Evolutionary conservation across 2,113 vertebrate species (phyloP), one percentile per base, ranked within the genome.

Genomic region (Rallus limicola): DNA sequence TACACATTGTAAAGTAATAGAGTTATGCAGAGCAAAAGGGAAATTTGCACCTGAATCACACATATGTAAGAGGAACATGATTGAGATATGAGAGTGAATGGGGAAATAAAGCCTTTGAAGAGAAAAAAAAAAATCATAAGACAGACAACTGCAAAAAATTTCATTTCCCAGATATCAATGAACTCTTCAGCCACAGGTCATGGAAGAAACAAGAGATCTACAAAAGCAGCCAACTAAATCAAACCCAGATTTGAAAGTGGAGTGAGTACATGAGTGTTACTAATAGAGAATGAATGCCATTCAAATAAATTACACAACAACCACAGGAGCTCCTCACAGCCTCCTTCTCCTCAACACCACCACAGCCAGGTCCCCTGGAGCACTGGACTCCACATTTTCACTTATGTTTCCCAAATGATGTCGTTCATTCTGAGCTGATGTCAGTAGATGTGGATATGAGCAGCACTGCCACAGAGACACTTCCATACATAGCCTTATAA

Each of bases 101-200:
- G 74, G 48, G 11, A 82, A 67, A 68, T 36, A 46, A 44, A 64
- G 62, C 24, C 36, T 94, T 94, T 29, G 34, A 94, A 91, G 60
- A 26, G 16, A 21, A 44, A 56, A 44, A 56, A 86, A 67, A 86
- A 79, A 48, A 23, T 34, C 31, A 26, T 24, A 34, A 31, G 72
- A 71, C 52, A 42, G 58, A 53, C 31, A 46, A 9, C 26, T 82
- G 65, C 36, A 96, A 84, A 84, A 82, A 93, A 71, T 42, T 71
- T 92, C 65, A 64, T 80, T 48, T 40, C 69, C 58, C 63, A 52
- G 56, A n/a, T 64, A 63, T n/a, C 60, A 78, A 36, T 13, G 48
- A 82, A 94, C 93, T 33, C 38, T 64, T 84, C 83, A 95, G 48
- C 74, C 29, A 87, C 76, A 92, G 87, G 52, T 92, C 53, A 40